A percentile compares a stretch with the other conserved stretches of the same genome.
These are phyloP conservation scores for Melitaea cinxia DNA, from an alignment of 1,140 invertebrate genomes.

Conservation along the genomic window DNA sequence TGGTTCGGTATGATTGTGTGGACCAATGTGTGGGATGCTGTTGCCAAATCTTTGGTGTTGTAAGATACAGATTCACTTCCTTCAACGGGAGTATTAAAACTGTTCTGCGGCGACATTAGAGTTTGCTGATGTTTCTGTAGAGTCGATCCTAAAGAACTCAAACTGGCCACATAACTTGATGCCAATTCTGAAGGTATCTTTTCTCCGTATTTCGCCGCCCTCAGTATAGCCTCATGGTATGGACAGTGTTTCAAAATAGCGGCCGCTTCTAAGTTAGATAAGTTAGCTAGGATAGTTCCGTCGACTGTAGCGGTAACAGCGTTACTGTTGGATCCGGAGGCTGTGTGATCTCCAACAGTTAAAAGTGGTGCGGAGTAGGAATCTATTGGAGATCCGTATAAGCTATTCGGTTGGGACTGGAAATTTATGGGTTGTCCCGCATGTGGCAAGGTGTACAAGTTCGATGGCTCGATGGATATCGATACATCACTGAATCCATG, in stretches of 20 bases:
- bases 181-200: conserved; percentile 73
- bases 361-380: conserved; percentile 80
- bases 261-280: conserved; percentile 72
- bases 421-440: conserved; percentile 65
- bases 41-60: conserved; percentile 58
- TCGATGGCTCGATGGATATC: conserved; percentile 74
- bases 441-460: conserved; percentile 79
- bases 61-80: conserved; percentile 60
- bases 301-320: conserved; percentile 70
- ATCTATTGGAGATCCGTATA: conserved; percentile 76
- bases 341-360: conserved; percentile 76
- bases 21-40: conserved; percentile 64
- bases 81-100: conserved; percentile 51
- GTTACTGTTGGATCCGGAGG: conserved; percentile 68
- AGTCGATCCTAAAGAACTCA: conserved; percentile 64
- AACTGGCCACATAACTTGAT: conserved; percentile 69
- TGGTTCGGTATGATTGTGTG: conserved; percentile 55
- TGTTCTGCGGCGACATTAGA: conserved; percentile 46
- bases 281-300: conserved; percentile 68
- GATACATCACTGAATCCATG: conserved; percentile 53
- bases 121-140: conserved; percentile 58
- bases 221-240: conserved; percentile 78
- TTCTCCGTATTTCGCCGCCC: conserved; percentile 69
- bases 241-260: conserved; percentile 80
- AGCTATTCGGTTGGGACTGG: conserved; percentile 59